Conservation (phyloP, 2,797 vertebrate genomes). For the Sarcoramphus papa region DNA sequence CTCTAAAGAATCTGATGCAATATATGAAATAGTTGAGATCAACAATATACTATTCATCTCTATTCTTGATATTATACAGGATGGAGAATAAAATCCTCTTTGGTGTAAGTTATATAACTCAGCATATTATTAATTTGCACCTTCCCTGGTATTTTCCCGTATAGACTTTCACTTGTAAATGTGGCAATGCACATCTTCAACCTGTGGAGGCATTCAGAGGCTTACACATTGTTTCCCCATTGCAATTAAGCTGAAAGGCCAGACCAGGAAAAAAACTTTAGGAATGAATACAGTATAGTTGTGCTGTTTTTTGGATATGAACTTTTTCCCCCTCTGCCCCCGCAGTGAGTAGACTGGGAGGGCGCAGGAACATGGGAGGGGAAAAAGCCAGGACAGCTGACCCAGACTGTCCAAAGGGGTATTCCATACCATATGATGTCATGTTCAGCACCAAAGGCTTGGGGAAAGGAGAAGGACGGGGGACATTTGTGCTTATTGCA, state of each 20-base stretch:
- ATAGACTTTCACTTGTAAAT: background rate
- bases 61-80: background rate
- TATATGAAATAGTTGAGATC: background rate
- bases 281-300: background rate
- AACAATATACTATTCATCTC: background rate
- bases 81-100: background rate
- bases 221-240: background rate
- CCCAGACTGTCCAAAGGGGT: background rate
- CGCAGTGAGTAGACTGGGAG: fast-evolving
- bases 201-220: background rate
- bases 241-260: background rate
- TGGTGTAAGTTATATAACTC: background rate
- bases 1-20: background rate
- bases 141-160: background rate
- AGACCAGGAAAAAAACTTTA: background rate
- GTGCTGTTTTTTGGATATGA: background rate
- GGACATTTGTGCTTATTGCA: background rate
- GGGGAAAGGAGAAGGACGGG: background rate
- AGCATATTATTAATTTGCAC: background rate
- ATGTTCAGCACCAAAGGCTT: background rate
- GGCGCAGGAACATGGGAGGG: background rate
- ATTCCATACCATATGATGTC: background rate
- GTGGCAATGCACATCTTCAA: background rate
- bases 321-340: background rate
- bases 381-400: background rate